Percentiles rank a stretch among this genome's conserved stretches.
Evolutionary conservation across 2,113 vertebrate species (phyloP).

Genomic region (Tamias sibiricus): DNA sequence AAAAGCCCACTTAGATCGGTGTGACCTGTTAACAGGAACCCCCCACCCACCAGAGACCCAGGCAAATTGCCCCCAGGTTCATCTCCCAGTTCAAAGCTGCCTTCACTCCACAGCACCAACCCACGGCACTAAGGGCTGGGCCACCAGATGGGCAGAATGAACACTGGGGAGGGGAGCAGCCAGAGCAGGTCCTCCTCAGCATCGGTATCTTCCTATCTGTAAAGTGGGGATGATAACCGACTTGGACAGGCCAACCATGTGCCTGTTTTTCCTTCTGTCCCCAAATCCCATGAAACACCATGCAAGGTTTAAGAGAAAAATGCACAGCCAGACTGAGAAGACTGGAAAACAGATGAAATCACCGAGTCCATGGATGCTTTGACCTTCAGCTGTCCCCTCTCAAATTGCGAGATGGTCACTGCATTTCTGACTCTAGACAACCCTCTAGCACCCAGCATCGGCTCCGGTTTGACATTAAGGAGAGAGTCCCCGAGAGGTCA

Average conservation of each 20-base stretch:
- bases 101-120: not conserved
- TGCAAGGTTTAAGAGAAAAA: not conserved
- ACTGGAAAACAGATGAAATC: not conserved
- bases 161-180: not conserved
- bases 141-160: not conserved
- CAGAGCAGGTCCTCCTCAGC: not conserved
- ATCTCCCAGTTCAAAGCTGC: not conserved
- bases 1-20: not conserved
- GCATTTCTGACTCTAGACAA: not conserved
- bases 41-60: not conserved
- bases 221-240: not conserved
- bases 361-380: not conserved
- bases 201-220: not conserved
- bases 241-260: not conserved
- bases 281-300: not conserved
- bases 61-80: not conserved
- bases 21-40: not conserved
- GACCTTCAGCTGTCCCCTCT: not conserved
- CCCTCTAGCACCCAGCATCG: rapidly evolving
- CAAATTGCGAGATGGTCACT: not conserved
- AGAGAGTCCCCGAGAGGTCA: not conserved
- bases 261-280: not conserved
- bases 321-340: not conserved
- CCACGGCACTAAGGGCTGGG: not conserved
- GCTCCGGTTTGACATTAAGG: not conserved